Evolutionary conservation across 2,797 vertebrate species (phyloP), one percentile per base, ranked within the genome.

Genomic region (Buphagus erythrorhynchus): DNA sequence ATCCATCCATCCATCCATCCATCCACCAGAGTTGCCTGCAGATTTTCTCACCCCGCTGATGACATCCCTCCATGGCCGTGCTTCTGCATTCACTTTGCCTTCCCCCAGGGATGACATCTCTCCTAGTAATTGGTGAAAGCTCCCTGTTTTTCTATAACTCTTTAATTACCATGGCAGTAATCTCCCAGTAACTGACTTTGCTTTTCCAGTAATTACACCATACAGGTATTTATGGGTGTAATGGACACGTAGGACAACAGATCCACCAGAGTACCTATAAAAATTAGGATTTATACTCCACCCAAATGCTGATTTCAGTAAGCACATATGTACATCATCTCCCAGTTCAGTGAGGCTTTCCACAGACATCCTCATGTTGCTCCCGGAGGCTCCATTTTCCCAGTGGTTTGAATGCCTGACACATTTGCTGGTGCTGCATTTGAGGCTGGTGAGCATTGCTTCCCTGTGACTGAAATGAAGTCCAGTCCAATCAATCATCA

Each of bases 311-410:
- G 25, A 66, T 42, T 86, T 75, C 15, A 52, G 38, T 2, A 1
- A 66, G 6, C 35, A 58, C 10, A 5, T 4, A 11, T 19, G 38
- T 42, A 35, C 33, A 61, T 36, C 40, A 8, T 10, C 40, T 54
- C 38, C 25, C 17, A 14, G 5, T 43, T 88, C 49, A 62, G 57
- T 2, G 5, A 66, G 28, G 62, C 29, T 75, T 58, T 72, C 36
- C 20, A 65, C 12, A 65, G 36, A n/a, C 5, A 5, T 29, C 16
- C 6, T 33, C 0, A 0, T 2, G 2, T 31, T 82, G 19, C 46
- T 86, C 63, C 75, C 74, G 42, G 16, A 82, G 43, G 55, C 31
- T 55, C 57, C 63, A 9, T 62, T 77, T 78, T 88, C 45, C 33
- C 55, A 20, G 5, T 8, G 25, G 48, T 38, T 62, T 33, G 19